phyloP scores from a whole-genome alignment of 2,888 invertebrate genomes.

The Achlya flavicornis region DNA sequence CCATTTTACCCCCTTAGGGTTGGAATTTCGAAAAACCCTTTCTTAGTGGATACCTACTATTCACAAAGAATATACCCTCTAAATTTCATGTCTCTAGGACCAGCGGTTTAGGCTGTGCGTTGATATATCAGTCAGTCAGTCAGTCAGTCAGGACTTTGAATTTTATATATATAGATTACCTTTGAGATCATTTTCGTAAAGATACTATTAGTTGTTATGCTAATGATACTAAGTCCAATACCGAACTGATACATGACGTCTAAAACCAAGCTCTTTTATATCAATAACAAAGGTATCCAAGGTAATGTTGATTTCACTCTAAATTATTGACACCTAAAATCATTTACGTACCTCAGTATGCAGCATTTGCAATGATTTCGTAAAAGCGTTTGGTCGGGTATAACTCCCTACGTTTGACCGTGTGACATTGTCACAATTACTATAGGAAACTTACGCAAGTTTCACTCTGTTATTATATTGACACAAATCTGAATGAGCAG shows the following conservation, averaged over 20 bases:
- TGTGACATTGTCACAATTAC: conserved; percentile 57
- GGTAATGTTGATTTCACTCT: conserved; percentile 76
- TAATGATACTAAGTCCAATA: conserved; percentile 50
- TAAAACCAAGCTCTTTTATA: conserved; percentile 72
- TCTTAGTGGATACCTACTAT: too few species aligned
- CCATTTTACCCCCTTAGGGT: too few species aligned
- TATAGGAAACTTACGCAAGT: conserved; percentile 51
- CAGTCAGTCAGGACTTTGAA: too few species aligned
- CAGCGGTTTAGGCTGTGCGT: too few species aligned
- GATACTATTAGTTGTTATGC: conserved; percentile 35
- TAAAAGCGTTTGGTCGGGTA: conserved; percentile 51
- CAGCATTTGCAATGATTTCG: conserved; percentile 54
- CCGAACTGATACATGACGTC: conserved; percentile 65
- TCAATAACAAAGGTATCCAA: conserved; percentile 67
- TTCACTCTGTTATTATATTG: conserved; percentile 40
- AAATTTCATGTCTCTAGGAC: too few species aligned
- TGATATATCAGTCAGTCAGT: too few species aligned
- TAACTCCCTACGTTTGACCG: conserved; percentile 42
- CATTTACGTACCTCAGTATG: conserved; percentile 53
- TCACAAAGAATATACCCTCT: too few species aligned
- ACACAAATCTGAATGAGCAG: conserved; percentile 48
- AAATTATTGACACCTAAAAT: conserved; percentile 57
- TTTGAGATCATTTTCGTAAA: conserved; percentile 65
- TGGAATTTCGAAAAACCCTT: too few species aligned
- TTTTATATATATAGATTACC: too few species aligned